A percentile compares a stretch with the other conserved stretches of the same genome.
phyloP scores from a whole-genome alignment of 2,113 vertebrate genomes.

The Mugil cephalus region DNA sequence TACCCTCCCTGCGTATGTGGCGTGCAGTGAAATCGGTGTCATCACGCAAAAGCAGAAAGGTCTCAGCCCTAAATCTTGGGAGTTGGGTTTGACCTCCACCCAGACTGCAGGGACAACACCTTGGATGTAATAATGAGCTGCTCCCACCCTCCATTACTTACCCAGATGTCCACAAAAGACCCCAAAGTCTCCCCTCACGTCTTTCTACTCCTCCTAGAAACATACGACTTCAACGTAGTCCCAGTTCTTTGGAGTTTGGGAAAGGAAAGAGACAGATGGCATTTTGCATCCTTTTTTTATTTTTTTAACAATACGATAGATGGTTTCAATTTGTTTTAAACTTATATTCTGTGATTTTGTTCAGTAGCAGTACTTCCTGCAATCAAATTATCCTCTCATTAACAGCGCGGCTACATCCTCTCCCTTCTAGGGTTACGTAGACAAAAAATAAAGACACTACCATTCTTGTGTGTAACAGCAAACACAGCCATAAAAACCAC shows the following conservation, averaged over 20 bases:
- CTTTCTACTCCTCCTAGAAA: not conserved
- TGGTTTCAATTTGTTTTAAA: too few relatives aligned
- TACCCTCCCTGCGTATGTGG: slow-evolving; percentile 41
- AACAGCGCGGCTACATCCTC: not conserved
- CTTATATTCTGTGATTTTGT: too few relatives aligned
- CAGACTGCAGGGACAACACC: slow-evolving; percentile 74
- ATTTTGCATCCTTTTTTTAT: too few relatives aligned
- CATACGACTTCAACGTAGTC: slow-evolving; percentile 18
- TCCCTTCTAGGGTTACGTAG: not conserved
- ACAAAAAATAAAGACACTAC: not conserved
- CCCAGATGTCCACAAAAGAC: slow-evolving; percentile 66
- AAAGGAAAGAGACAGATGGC: too few relatives aligned
- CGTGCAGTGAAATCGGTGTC: slow-evolving; percentile 48
- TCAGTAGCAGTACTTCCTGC: not conserved
- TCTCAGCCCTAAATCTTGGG: slow-evolving; percentile 48
- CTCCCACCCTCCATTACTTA: slow-evolving; percentile 42
- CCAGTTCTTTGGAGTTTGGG: too few relatives aligned
- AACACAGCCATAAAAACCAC: not conserved
- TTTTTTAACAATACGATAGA: too few relatives aligned
- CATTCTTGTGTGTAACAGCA: not conserved
- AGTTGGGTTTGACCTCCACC: slow-evolving; percentile 72
- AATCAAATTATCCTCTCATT: not conserved
- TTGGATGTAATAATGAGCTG: slow-evolving; percentile 58
- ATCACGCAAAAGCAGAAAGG: slow-evolving; percentile 31
- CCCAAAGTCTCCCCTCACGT: slow-evolving; percentile 7